Conservation (phyloP, 2,888 invertebrate species). For the Nasonovia ribisnigri region DNA sequence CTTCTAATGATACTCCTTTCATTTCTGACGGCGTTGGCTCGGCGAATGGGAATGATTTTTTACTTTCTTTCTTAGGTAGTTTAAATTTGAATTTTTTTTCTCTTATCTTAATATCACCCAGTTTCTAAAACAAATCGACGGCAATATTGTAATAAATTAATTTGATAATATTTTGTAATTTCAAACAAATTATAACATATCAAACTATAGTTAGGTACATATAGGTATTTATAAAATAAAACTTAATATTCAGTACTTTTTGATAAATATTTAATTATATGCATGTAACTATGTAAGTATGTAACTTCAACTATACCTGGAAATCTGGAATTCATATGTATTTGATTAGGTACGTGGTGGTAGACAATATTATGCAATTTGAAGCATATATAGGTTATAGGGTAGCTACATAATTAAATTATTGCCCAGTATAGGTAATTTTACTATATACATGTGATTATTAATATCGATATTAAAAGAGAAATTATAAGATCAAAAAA, state of each 20-base stretch:
- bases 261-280: neutral
- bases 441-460: no score
- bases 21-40: slow-evolving; percentile 89
- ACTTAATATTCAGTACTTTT: neutral
- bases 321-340: no score
- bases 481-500: no score
- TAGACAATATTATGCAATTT: no score
- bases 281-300: no score
- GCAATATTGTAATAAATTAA: neutral
- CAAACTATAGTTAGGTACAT: neutral
- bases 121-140: slow-evolving; percentile 73
- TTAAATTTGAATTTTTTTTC: slow-evolving; percentile 81
- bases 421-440: no score
- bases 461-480: no score
- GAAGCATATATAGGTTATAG: no score
- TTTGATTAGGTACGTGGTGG: no score
- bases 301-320: no score
- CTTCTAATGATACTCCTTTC: slow-evolving; percentile 80
- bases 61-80: slow-evolving; percentile 80
- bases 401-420: no score
- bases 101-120: slow-evolving; percentile 83
- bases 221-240: neutral
- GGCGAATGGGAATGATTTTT: slow-evolving; percentile 77
- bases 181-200: neutral
- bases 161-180: neutral